A percentile compares a stretch with the other conserved stretches of the same genome.
phyloP scores from a whole-genome alignment of 2,797 vertebrate genomes.

The Luscinia luscinia region DNA sequence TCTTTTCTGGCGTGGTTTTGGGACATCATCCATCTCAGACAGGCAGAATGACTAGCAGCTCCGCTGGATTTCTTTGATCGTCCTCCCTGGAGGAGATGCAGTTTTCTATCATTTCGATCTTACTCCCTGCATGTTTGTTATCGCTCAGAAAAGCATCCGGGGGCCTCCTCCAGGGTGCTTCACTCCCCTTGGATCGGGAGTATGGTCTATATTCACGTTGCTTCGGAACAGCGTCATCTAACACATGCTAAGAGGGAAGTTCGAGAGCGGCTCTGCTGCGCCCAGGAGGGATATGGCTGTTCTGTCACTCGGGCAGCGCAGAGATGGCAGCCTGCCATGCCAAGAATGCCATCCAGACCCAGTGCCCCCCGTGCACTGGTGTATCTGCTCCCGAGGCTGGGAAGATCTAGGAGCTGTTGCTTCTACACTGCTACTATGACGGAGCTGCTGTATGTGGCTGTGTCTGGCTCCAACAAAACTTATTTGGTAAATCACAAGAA shows the following conservation, averaged over 20 bases:
- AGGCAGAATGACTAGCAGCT: not conserved
- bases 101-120: not conserved
- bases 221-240: not conserved
- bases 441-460: not conserved
- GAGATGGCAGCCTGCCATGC: fast-evolving
- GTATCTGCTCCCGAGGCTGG: not conserved
- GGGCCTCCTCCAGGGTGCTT: not conserved
- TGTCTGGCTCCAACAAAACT: not conserved
- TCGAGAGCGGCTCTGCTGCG: fast-evolving
- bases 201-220: not conserved
- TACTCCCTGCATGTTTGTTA: not conserved
- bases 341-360: not conserved
- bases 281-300: fast-evolving
- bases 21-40: fast-evolving
- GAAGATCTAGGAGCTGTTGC: not conserved
- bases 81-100: not conserved
- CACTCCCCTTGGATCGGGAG: no score
- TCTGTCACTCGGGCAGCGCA: fast-evolving
- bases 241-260: not conserved
- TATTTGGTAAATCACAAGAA: not conserved
- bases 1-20: not conserved
- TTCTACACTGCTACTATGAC: fast-evolving
- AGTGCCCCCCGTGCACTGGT: fast-evolving
- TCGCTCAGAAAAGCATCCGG: not conserved
- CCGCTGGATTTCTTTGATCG: not conserved